Evolutionary conservation across 2,797 vertebrate species (phyloP).

Genomic region (Notolabrus celidotus): DNA sequence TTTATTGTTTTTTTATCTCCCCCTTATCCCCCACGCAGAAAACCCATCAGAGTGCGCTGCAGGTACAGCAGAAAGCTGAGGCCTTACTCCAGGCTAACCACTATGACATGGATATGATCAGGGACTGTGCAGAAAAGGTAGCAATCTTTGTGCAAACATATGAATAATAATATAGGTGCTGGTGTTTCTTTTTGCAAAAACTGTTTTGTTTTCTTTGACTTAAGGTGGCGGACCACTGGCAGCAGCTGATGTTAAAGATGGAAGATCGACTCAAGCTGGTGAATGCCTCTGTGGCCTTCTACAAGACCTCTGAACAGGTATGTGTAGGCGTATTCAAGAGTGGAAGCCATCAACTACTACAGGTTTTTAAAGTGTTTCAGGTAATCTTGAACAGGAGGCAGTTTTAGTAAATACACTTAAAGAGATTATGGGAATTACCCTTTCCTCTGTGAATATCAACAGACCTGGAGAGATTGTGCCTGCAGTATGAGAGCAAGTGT

Average conservation of each 20-base stretch:
- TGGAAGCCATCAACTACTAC: not conserved
- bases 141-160: not conserved
- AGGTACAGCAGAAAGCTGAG: slow-evolving; percentile 99
- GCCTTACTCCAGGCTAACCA: slow-evolving; percentile 96
- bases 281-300: slow-evolving; percentile 98
- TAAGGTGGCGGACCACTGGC: slow-evolving; percentile 96
- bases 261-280: slow-evolving; percentile 98
- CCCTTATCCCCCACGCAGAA: slow-evolving; percentile 79
- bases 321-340: not conserved
- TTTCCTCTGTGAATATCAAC: not conserved
- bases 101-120: slow-evolving; percentile 99
- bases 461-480: not conserved
- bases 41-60: slow-evolving; percentile 94
- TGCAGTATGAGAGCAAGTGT: not conserved
- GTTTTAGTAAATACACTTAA: not conserved
- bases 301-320: slow-evolving; percentile 99
- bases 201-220: slow-evolving; percentile 56
- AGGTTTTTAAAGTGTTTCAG: not conserved
- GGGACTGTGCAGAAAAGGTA: slow-evolving; percentile 96
- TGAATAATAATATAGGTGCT: not conserved
- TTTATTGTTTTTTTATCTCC: slow-evolving; percentile 33
- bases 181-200: slow-evolving; percentile 5
- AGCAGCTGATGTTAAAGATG: slow-evolving; percentile 99
- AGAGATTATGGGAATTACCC: not conserved
- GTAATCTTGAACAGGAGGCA: not conserved